Percentiles rank a stretch among this genome's conserved stretches.
Evolutionary conservation across 2,113 vertebrate genomes (phyloP).

Genomic region (Isichthys henryi): DNA sequence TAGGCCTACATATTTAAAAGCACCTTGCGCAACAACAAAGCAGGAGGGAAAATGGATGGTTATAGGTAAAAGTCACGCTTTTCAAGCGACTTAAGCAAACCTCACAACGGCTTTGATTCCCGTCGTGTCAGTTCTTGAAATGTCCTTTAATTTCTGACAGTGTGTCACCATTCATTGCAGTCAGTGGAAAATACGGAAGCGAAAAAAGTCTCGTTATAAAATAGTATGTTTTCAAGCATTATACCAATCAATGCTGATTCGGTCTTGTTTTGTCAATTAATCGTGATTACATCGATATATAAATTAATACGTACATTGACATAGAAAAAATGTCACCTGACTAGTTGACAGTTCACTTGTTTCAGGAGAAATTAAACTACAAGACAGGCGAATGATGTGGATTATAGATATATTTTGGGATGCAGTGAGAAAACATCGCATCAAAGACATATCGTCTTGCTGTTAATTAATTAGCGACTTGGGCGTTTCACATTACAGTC

Average conservation of each 20-base stretch:
- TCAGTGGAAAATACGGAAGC: neutral
- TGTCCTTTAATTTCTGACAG: conserved; percentile 6
- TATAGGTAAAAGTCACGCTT: neutral
- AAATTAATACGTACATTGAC: neutral
- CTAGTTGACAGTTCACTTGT: neutral
- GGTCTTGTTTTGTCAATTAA: neutral
- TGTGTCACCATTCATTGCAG: conserved; percentile 10
- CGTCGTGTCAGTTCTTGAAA: neutral
- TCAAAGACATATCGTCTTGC: neutral
- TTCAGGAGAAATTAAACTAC: neutral
- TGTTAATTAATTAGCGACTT: neutral
- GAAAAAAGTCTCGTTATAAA: neutral
- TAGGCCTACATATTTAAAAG: neutral
- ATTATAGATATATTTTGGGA: neutral
- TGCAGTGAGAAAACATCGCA: neutral
- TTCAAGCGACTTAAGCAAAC: neutral
- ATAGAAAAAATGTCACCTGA: neutral
- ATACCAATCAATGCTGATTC: neutral
- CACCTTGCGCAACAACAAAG: neutral
- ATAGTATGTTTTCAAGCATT: neutral
- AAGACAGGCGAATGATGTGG: neutral
- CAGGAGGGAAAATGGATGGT: neutral
- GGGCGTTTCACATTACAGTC: neutral
- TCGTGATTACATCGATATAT: neutral
- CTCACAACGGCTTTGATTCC: neutral